Base-by-base conservation (phyloP, 2,797 vertebrate species). In the Nannoperca australis region DNA sequence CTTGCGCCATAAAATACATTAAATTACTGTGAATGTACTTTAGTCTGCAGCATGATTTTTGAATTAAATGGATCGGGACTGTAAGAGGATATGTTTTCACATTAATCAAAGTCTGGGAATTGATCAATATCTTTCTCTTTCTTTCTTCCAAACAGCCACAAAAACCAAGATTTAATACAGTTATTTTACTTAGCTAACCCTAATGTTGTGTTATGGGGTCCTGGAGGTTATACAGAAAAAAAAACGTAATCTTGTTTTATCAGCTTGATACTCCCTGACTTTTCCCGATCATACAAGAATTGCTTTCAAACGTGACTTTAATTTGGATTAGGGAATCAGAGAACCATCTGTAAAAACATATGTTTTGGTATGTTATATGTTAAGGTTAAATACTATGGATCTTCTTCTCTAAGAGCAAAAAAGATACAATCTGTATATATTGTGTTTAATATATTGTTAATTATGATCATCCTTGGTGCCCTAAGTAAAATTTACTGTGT, bases 1-100 rank as follows among this genome's bases (percentile, higher is more conserved):
- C 58, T 38, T 51, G 10, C 24, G 53, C 50, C 56, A 73, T 78
- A 72, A 83, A 73, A 76, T 65, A 56, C 61, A 75, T 80, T 70
- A 22, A 82, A 76, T 80, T 65, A 86, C 70, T 44, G 63, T 32
- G 53, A 85, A 83, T 71, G 70, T 72, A 53, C 34, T 70, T 78
- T 13, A 70, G 42, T 65, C 51, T 66, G 61, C 34, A 20, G 70
- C 17, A 24, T 45, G 59, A 42, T 70, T 59, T 77, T 63, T 59
- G 9, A 77, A 61, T 84, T 59, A 80, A 81, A 81, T 65, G 55
- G 36, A 78, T 67, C 22, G 32, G 32, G 70, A 22, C 17, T 7
- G 5, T 54, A 22, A 54, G 50, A 66, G 22, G 13, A 32, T 49
- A 51, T 61, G 42, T 66, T 80, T 64, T 27, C 34, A 40, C 44